phyloP scores from a whole-genome alignment of 2,113 vertebrate species.

The Petrocephalus microphthalmus region DNA sequence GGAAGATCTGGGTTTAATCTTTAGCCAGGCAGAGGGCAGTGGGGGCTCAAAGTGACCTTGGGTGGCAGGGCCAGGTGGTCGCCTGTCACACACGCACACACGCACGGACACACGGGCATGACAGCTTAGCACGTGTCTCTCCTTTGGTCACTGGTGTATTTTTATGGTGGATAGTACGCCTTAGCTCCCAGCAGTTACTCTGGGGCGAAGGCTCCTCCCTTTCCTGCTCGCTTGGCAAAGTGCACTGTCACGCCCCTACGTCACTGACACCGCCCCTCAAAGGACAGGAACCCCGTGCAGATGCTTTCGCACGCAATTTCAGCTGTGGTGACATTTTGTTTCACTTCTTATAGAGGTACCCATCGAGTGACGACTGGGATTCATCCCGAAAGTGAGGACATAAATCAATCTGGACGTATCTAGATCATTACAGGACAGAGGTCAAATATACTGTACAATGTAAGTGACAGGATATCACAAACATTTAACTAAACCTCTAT shows the following conservation, averaged over 20 bases:
- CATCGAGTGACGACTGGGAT: neutral
- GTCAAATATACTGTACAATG: neutral
- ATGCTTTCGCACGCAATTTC: neutral
- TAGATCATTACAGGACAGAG: neutral
- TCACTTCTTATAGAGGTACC: neutral
- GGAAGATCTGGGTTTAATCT: slow-evolving; percentile 8
- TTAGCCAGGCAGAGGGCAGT: slow-evolving; percentile 7
- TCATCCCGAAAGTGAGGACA: neutral
- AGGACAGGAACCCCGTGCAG: neutral
- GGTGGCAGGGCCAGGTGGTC: neutral
- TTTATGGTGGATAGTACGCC: neutral
- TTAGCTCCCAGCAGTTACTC: neutral
- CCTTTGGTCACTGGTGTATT: neutral
- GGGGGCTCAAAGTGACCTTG: slow-evolving; percentile 29
- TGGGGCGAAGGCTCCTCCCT: neutral
- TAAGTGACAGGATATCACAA: neutral
- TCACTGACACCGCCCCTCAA: neutral
- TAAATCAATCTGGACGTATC: neutral
- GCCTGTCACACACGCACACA: slow-evolving; percentile 30
- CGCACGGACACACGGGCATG: slow-evolving; percentile 3
- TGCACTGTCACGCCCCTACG: neutral
- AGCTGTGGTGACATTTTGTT: neutral
- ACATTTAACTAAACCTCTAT: neutral
- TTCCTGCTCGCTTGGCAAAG: neutral
- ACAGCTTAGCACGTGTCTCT: neutral